Evolutionary conservation across 2,888 invertebrate genomes (phyloP).

Genomic region (Luperina nickerlii): DNA sequence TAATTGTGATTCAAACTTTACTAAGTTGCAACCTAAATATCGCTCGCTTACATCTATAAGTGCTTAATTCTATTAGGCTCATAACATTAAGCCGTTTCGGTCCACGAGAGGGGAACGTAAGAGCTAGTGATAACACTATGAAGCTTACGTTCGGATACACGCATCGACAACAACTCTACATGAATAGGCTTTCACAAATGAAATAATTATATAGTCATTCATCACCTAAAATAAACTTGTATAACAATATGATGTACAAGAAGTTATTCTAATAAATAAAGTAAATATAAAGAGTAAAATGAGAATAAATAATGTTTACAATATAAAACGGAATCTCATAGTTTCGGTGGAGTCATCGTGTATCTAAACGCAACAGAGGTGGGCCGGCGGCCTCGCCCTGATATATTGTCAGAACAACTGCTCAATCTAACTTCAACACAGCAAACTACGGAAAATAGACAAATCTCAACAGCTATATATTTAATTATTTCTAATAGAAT

Average conservation of each 20-base stretch:
- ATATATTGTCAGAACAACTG: constrained; percentile 79
- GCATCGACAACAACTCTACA: constrained; percentile 50
- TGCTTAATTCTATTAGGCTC: constrained; percentile 81
- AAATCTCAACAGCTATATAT: constrained; percentile 76
- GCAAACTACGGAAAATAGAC: constrained; percentile 88
- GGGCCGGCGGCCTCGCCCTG: constrained; percentile 63
- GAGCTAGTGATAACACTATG: constrained; percentile 75
- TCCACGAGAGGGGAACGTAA: constrained; percentile 78
- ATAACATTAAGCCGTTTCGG: constrained; percentile 79
- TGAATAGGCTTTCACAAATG: constrained; percentile 50
- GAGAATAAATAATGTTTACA: constrained; percentile 62
- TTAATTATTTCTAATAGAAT: constrained; percentile 73
- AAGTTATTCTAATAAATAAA: constrained; percentile 57
- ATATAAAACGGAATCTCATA: constrained; percentile 62
- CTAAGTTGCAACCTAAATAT: constrained; percentile 82
- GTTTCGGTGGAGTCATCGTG: constrained; percentile 61
- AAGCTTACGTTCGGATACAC: constrained; percentile 72
- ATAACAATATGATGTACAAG: constrained; percentile 60
- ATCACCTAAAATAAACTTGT: constrained; percentile 49
- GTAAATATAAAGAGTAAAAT: constrained; percentile 52
- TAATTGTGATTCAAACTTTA: constrained; percentile 67
- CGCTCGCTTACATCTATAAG: constrained; percentile 79
- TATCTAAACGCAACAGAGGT: constrained; percentile 65
- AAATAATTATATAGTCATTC: constrained; percentile 43
- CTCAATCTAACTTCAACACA: constrained; percentile 76